Evolutionary conservation across 2,113 vertebrate species (phyloP).

Genomic region (Apteryx owenii): DNA sequence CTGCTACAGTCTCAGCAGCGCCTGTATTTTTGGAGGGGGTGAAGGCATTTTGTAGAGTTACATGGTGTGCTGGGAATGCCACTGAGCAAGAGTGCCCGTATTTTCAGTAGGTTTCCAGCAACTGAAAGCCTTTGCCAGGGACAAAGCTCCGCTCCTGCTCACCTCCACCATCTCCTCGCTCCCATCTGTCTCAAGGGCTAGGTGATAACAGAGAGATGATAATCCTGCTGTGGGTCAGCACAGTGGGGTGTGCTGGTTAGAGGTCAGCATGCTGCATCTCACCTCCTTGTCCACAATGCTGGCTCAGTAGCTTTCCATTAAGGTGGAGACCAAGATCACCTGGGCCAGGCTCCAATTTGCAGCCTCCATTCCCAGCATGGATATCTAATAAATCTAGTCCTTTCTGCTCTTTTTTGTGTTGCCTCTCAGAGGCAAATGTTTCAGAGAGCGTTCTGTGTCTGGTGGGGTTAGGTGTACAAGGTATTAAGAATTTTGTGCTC

Average conservation of each 20-base stretch:
- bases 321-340: background rate
- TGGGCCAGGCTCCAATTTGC: background rate
- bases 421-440: background rate
- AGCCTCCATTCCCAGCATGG: background rate
- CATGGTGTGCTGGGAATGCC: background rate
- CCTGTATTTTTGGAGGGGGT: background rate
- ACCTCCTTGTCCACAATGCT: rapidly evolving
- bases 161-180: background rate
- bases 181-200: background rate
- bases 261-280: background rate
- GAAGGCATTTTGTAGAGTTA: background rate
- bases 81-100: background rate
- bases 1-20: background rate
- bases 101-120: background rate
- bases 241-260: rapidly evolving
- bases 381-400: background rate
- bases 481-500: background rate
- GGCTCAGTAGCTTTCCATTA: background rate
- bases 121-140: background rate
- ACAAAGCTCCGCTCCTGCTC: background rate
- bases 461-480: background rate
- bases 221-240: rapidly evolving
- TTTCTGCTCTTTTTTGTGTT: background rate
- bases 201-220: rapidly evolving
- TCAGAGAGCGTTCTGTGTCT: background rate